Percentiles rank a stretch among this genome's conserved stretches.
phyloP scores from a whole-genome alignment of 1,140 invertebrate genomes.

The Archegozetes longisetosus region DNA sequence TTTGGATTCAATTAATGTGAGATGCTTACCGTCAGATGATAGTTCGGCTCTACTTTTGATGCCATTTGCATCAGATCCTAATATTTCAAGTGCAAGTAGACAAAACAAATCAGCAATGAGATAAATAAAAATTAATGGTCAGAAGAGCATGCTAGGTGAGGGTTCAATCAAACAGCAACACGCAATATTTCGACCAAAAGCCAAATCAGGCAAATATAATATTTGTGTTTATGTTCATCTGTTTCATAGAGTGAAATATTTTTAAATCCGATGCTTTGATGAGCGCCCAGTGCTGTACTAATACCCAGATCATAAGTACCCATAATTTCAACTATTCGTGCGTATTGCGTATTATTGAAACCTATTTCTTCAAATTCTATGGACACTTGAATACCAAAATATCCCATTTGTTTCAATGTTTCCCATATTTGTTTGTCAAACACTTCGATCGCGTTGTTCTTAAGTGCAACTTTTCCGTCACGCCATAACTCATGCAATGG shows the following conservation, averaged over 20 bases:
- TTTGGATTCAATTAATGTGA: slow-evolving; percentile 86
- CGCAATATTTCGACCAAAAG: too few species aligned
- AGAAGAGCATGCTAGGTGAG: too few species aligned
- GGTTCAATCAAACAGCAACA: too few species aligned
- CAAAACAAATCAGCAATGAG: too few species aligned
- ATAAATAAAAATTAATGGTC: too few species aligned
- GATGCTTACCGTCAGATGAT: slow-evolving; percentile 24
- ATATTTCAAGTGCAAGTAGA: too few species aligned
- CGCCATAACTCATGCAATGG: slow-evolving; percentile 37
- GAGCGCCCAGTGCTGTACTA: slow-evolving; percentile 39
- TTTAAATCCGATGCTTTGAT: slow-evolving; percentile 45
- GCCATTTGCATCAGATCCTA: slow-evolving; percentile 49
- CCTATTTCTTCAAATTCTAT: slow-evolving; percentile 33
- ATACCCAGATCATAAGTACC: slow-evolving; percentile 39
- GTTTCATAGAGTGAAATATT: slow-evolving; percentile 83
- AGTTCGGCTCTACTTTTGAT: slow-evolving; percentile 36
- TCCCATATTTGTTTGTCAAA: slow-evolving; percentile 34
- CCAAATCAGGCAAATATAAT: too few species aligned
- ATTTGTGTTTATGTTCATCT: slow-evolving; percentile 73
- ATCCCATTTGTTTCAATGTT: slow-evolving; percentile 37
- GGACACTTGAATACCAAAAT: slow-evolving; percentile 38
- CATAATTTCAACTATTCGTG: slow-evolving; percentile 40
- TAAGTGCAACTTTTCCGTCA: slow-evolving; percentile 33
- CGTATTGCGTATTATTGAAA: slow-evolving; percentile 42
- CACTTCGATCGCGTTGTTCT: slow-evolving; percentile 33